These are phyloP conservation scores for Camelus bactrianus DNA, from an alignment of 2,113 vertebrate species.

Conservation along the genomic window DNA sequence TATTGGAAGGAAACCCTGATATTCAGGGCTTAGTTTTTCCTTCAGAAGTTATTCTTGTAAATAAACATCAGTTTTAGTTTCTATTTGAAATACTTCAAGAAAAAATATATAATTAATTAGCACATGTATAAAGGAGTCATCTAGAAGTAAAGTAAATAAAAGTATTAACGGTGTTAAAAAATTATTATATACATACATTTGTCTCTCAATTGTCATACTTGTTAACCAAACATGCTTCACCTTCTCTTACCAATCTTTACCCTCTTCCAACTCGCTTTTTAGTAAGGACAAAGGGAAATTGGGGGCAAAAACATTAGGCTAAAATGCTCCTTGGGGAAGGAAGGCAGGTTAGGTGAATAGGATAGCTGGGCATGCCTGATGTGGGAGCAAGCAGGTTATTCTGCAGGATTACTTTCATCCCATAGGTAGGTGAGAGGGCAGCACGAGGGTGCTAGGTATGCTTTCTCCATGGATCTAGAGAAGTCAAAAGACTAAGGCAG, in stretches of 20 bases:
- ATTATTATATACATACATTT: background rate
- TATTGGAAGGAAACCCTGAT: background rate
- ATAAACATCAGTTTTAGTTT: constrained; percentile 7
- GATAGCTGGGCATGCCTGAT: constrained; percentile 84
- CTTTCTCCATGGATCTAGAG: constrained; percentile 73
- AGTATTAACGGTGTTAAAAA: background rate
- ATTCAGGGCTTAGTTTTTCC: background rate
- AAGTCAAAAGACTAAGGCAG: constrained; percentile 79
- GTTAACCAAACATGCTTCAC: background rate
- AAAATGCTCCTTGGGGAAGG: constrained; percentile 78
- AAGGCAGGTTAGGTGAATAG: constrained; percentile 70
- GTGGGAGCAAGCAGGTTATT: constrained; percentile 71
- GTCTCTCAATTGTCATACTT: background rate
- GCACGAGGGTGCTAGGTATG: constrained; percentile 71
- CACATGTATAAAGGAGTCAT: background rate
- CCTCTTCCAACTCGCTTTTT: constrained; percentile 66
- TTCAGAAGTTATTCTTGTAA: constrained; percentile 15
- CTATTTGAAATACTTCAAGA: constrained; percentile 38
- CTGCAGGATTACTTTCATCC: constrained; percentile 64
- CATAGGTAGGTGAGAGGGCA: background rate
- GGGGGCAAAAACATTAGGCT: constrained; percentile 77
- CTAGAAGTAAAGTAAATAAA: background rate
- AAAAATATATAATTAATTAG: background rate
- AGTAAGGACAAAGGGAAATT: constrained; percentile 70
- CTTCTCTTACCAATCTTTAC: constrained; percentile 44